Evolutionary conservation across 2,113 vertebrate genomes (phyloP).

Genomic region (Melanerpes formicivorus): DNA sequence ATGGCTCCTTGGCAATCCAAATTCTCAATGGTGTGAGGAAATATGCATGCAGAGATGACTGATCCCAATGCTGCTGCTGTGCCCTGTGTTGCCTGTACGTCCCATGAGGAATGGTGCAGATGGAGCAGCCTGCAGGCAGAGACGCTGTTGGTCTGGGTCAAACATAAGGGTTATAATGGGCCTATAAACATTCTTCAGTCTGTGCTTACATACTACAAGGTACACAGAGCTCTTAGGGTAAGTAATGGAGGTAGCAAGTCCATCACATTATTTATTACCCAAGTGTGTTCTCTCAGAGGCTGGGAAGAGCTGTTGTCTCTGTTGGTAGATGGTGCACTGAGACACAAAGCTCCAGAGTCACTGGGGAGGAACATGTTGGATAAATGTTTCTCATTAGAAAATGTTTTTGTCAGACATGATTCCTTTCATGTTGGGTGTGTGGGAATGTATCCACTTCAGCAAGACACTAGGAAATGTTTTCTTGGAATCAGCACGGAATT

Average conservation of each 20-base stretch:
- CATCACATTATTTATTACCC: not conserved
- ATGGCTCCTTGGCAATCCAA: not conserved
- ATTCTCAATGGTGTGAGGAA: not conserved
- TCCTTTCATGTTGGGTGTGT: slow-evolving; percentile 28
- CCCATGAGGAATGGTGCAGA: not conserved
- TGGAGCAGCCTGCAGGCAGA: not conserved
- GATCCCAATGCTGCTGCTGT: not conserved
- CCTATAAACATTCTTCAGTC: not conserved
- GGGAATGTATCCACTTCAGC: slow-evolving; percentile 16
- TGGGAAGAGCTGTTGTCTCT: not conserved
- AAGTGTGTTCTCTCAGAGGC: not conserved
- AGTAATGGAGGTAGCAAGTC: not conserved
- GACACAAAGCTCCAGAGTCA: not conserved
- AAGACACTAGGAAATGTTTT: slow-evolving; percentile 37
- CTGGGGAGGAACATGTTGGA: not conserved
- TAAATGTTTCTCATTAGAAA: slow-evolving; percentile 52
- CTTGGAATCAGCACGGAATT: slow-evolving; percentile 7
- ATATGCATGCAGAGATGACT: not conserved
- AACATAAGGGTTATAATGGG: not conserved
- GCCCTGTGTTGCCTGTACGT: not conserved
- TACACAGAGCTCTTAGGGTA: not conserved
- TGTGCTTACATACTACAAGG: not conserved
- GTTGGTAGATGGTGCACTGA: not conserved
- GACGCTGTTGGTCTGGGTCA: not conserved
- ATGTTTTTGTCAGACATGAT: slow-evolving; percentile 45